Conservation (phyloP, 1,140 invertebrate species). For the Microplitis mediator region DNA sequence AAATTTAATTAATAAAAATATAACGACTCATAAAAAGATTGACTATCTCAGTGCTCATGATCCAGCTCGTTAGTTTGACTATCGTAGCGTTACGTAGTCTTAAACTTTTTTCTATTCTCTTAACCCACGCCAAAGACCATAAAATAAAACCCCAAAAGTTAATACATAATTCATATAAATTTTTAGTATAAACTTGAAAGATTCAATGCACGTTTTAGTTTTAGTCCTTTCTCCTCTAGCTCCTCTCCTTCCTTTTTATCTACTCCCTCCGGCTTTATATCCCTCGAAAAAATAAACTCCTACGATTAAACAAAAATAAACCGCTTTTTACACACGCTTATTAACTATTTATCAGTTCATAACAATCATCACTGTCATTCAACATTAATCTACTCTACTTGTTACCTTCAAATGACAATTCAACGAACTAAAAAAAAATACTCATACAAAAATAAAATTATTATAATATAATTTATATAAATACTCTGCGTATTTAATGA, state of each 20-base stretch:
- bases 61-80: constrained; percentile 7
- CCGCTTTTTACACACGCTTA: too few species aligned
- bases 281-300: too few species aligned
- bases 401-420: not conserved
- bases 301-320: too few species aligned
- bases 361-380: too few species aligned
- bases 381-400: too few species aligned
- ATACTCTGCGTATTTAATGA: not conserved
- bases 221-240: too few species aligned
- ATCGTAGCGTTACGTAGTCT: too few species aligned
- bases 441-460: not conserved
- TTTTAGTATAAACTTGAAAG: not conserved
- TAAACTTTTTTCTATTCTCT: not conserved
- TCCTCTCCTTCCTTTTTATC: too few species aligned
- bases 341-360: too few species aligned
- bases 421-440: not conserved
- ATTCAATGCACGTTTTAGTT: too few species aligned
- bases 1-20: too few species aligned
- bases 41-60: not conserved
- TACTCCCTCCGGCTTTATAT: too few species aligned
- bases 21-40: not conserved
- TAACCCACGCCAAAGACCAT: not conserved
- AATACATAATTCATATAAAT: constrained; percentile 5
- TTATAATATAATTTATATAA: not conserved
- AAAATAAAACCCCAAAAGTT: not conserved